Conservation (phyloP, 2,888 invertebrate genomes). For the Stegana nigrithorax region DNA sequence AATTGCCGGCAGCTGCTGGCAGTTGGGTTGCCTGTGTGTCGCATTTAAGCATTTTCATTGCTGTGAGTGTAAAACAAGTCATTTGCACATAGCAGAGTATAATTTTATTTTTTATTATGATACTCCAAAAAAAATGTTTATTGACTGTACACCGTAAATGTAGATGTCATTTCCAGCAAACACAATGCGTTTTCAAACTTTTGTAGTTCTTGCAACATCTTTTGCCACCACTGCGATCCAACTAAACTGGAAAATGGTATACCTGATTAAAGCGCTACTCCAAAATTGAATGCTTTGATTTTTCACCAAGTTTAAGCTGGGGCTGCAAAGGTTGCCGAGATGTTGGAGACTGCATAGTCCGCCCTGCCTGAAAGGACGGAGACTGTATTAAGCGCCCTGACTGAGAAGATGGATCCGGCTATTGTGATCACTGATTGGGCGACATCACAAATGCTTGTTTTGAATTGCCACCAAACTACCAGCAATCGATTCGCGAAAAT, state of each 20-base stretch:
- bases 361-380: not conserved
- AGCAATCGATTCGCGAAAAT: not conserved
- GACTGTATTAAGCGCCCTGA: not conserved
- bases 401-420: not conserved
- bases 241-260: slow-evolving; percentile 17
- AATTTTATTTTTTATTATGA: not conserved
- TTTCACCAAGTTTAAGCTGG: slow-evolving; percentile 8
- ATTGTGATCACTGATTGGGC: not conserved
- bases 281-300: slow-evolving; percentile 11
- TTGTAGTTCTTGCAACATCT: slow-evolving; percentile 23
- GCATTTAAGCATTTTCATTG: no score
- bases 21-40: no score
- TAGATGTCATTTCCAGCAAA: not conserved
- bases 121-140: slow-evolving; percentile 12
- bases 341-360: slow-evolving; percentile 15
- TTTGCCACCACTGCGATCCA: slow-evolving; percentile 16
- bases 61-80: not conserved
- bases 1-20: no score
- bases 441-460: not conserved
- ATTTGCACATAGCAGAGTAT: not conserved
- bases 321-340: not conserved
- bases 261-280: slow-evolving; percentile 7
- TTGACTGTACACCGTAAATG: not conserved
- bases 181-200: slow-evolving; percentile 12
- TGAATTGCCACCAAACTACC: slow-evolving; percentile 5